Percentiles rank a stretch among this genome's conserved stretches.
These are phyloP conservation scores for Drosophila fungiperda DNA, from an alignment of 2,888 invertebrate species.

Conservation along the genomic window DNA sequence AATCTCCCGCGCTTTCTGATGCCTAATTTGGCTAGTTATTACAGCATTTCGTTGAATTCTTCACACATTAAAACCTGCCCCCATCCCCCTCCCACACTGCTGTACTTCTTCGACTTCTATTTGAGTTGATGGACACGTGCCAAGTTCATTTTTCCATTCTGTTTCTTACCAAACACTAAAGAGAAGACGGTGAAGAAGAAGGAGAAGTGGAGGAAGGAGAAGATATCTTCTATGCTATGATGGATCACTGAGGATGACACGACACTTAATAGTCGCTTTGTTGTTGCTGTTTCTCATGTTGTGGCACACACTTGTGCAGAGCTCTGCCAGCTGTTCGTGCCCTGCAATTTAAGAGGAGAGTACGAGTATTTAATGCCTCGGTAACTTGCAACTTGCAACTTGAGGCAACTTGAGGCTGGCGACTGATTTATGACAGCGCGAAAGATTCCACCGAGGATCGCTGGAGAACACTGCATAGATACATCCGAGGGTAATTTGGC, in stretches of 20 bases:
- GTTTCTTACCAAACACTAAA: constrained; percentile 13
- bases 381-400: constrained; percentile 18
- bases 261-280: constrained; percentile 71
- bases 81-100: constrained; percentile 16
- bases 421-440: constrained; percentile 77
- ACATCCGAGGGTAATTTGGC: constrained; percentile 68
- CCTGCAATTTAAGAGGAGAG: constrained; percentile 74
- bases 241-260: constrained; percentile 76
- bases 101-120: constrained; percentile 25
- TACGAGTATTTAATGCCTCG: constrained; percentile 68
- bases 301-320: constrained; percentile 11
- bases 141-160: constrained; percentile 66
- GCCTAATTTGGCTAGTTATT: constrained; percentile 70
- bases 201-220: background rate
- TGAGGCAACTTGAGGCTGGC: constrained; percentile 58
- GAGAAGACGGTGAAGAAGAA: background rate
- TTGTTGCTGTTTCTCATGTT: constrained; percentile 44
- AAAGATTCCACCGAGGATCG: constrained; percentile 54
- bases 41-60: constrained; percentile 55
- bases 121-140: constrained; percentile 73
- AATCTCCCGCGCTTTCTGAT: constrained; percentile 46
- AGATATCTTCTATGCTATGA: constrained; percentile 65
- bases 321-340: constrained; percentile 61
- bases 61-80: constrained; percentile 56
- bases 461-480: constrained; percentile 28